phyloP scores from a whole-genome alignment of 2,797 vertebrate genomes.

The Philypnodon macrostomus region DNA sequence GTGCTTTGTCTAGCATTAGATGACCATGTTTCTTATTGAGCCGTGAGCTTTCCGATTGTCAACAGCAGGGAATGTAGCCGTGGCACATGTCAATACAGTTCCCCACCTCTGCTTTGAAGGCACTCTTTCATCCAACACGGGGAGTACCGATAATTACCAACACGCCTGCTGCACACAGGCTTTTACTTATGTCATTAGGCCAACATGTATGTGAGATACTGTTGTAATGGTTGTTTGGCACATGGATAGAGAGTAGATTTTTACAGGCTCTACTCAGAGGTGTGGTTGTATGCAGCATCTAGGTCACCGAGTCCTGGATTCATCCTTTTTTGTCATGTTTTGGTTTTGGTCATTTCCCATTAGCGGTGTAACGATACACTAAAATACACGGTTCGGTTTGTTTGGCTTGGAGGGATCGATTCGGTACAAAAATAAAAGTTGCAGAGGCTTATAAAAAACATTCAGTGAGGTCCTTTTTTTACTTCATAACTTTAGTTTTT shows the following conservation, averaged over 20 bases:
- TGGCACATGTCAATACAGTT: constrained; percentile 13
- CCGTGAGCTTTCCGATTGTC: constrained; percentile 20
- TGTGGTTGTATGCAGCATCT: too few relatives aligned
- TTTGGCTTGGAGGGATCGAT: too few relatives aligned
- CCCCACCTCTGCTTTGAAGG: constrained; percentile 24
- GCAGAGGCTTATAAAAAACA: too few relatives aligned
- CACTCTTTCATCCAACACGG: constrained; percentile 26
- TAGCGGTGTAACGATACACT: too few relatives aligned
- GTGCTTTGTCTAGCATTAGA: constrained; percentile 13
- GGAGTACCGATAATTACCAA: constrained; percentile 17
- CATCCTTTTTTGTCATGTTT: too few relatives aligned
- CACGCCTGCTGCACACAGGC: not conserved
- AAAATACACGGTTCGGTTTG: too few relatives aligned
- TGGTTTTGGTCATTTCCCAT: too few relatives aligned
- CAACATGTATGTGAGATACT: constrained; percentile 1
- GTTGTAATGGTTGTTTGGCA: not conserved
- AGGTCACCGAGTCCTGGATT: too few relatives aligned
- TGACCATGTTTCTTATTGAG: constrained; percentile 25
- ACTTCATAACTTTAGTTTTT: too few relatives aligned
- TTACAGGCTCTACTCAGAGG: too few relatives aligned
- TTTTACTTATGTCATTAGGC: constrained; percentile 17
- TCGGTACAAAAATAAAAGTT: too few relatives aligned
- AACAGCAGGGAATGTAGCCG: constrained; percentile 14
- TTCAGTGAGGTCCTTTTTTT: too few relatives aligned
- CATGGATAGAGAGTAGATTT: not conserved